Evolutionary conservation across 2,888 invertebrate species (phyloP).

Genomic region (Tipula unca): DNA sequence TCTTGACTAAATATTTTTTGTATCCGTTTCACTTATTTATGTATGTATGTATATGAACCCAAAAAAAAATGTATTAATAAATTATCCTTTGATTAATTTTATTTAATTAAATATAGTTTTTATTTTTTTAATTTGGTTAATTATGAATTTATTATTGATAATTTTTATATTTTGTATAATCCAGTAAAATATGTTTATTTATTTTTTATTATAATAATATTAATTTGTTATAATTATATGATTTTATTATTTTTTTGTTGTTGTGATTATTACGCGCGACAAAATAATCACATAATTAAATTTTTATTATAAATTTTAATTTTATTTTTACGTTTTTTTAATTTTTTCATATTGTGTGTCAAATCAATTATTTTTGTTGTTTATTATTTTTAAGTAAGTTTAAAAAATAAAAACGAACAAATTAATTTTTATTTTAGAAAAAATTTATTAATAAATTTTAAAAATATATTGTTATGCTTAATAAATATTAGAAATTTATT

Average conservation of each 20-base stretch:
- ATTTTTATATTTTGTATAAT: not conserved
- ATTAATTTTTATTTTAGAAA: not conserved
- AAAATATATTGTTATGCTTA: not conserved
- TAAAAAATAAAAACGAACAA: not conserved
- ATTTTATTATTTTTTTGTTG: not conserved
- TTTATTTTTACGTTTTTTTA: not conserved
- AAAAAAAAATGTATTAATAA: not conserved
- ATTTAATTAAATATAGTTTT: not conserved
- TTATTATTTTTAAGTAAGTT: not conserved
- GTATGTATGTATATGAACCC: too few species aligned
- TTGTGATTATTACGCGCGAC: not conserved
- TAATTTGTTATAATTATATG: not conserved
- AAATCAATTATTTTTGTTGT: not conserved
- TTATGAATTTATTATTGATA: not conserved
- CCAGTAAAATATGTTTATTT: not conserved
- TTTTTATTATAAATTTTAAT: not conserved
- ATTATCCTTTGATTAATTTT: not conserved
- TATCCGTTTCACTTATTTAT: slow-evolving; percentile 9
- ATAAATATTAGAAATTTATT: not conserved
- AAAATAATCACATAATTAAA: not conserved
- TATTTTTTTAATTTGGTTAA: not conserved
- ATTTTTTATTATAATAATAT: not conserved
- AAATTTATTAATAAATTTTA: not conserved
- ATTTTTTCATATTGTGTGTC: not conserved
- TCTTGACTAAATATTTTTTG: slow-evolving; percentile 37